Base-by-base conservation (phyloP, 1,140 invertebrate genomes). In the Orius insidiosus region DNA sequence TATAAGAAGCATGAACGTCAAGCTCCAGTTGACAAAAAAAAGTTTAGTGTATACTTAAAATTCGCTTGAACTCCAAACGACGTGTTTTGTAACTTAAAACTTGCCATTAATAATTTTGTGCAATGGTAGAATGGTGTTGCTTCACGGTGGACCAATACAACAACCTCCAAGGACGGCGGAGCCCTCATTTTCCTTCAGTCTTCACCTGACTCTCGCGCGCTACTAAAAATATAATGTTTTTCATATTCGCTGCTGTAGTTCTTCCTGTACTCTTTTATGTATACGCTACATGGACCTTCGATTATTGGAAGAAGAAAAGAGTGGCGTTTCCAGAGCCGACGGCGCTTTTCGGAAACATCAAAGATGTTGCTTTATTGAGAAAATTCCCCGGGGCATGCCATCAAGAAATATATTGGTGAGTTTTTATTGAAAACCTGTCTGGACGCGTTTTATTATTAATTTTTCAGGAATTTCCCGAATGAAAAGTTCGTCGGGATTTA, bases 301-400 rank as follows among this genome's bases (percentile, higher is more conserved):
- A 62, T 41, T 69, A 62, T 40, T 70, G 68, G 68, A 49, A 57
- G 34, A 58, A 56, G 3, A 58, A 53, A 5, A 59, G 60, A 0
- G 63, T 70, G 5, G 62, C 61, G 0, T 63, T 52, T 38, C 59
- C 56, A 24, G 58, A 63, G 10, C 68, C 69, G 0, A 59, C 55
- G 0, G 54, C 65, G 3, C 51, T 70, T 1, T 58, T 68, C 8
- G 68, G 69, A 0, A 68, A 68, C 32, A 50, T 57, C 14, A 53
- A 53, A 45, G 52, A 55, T 13, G 16, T 51, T 0, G 31, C 52
- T 10, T 35, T 48, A 9, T 30, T 46, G n/a, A 52, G 42, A 38
- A 45, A 48, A 31, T 50, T 46, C 2, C 51, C 50, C 7, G 54
- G 50, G n/a, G 48, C 51, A 39, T 52, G 51, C 9, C 46, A 54